phyloP scores from a whole-genome alignment of 2,888 invertebrate genomes.

The Drosophila pegasa region DNA sequence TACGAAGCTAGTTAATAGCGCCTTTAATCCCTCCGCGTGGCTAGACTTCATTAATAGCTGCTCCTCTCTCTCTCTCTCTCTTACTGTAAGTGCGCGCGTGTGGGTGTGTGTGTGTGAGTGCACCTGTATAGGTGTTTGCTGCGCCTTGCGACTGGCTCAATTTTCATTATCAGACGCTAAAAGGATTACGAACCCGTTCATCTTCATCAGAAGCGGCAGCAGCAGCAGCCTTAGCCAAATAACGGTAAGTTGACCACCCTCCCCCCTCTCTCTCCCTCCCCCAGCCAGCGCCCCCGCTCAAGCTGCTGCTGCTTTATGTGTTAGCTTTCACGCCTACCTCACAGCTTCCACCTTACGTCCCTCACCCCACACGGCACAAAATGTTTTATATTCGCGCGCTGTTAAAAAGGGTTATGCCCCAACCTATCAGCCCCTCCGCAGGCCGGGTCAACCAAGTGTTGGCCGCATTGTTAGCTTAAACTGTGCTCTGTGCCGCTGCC shows the following conservation, averaged over 20 bases:
- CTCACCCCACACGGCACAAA: constrained; percentile 17
- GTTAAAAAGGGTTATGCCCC: constrained; percentile 57
- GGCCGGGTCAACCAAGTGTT: constrained; percentile 58
- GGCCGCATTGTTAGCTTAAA: constrained; percentile 63
- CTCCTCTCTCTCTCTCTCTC: constrained; percentile 1
- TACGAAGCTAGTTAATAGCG: constrained; percentile 49
- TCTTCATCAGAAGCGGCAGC: constrained; percentile 46
- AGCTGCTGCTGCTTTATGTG: constrained; percentile 28
- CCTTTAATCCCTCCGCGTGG: constrained; percentile 3
- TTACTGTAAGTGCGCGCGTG: neutral
- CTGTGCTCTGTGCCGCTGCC: constrained; percentile 55
- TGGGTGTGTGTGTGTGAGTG: constrained; percentile 14
- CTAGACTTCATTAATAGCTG: constrained; percentile 60
- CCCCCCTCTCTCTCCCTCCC: neutral
- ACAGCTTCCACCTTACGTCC: neutral
- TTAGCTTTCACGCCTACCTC: constrained; percentile 60
- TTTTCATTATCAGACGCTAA: constrained; percentile 76
- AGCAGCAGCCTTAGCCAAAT: constrained; percentile 47
- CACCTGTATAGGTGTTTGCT: constrained; percentile 25
- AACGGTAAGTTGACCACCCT: constrained; percentile 65
- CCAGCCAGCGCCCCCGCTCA: neutral
- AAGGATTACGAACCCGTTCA: constrained; percentile 77
- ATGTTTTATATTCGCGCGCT: constrained; percentile 55
- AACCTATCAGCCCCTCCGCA: neutral
- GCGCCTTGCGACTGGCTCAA: constrained; percentile 47